Evolutionary conservation across 2,113 vertebrate species (phyloP), one percentile per base, ranked within the genome.

Genomic region (Syngnathoides biaculeatus): DNA sequence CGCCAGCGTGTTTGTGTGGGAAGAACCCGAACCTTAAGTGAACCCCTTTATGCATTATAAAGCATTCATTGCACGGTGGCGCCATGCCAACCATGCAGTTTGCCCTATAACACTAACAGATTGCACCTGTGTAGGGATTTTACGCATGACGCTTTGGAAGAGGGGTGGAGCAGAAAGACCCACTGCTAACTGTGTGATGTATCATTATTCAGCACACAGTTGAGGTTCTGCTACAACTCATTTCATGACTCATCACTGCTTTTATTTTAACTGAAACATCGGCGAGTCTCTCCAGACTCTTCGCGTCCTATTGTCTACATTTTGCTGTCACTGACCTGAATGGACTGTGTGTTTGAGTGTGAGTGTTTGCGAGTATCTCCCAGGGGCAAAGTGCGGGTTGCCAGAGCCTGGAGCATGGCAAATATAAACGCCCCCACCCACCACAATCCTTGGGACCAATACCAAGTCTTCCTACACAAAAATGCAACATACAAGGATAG

Each of bases 61-160:
- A 71, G 68, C 78, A 74, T 30, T 39, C 72, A 58, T 73, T 50
- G 59, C 69, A 48, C 52, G 9, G 39, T 77, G 86, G 84, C 76
- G 42, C 27, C 6, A 2, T 60, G 79, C 81, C 88, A 84, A 66
- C 64, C 20, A 59, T 71, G 60, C 74, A 76, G 74, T 80, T 77
- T 65, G 68, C 79, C 77, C 80, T 42, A 55, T 79, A 79, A 71
- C 38, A 62, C 20, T 78, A 74, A 86, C 64, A 72, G 70, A 80
- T 68, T 81, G 79, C 59, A 61, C 72, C 68, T 68, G 72, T 71
- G 72, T 64, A 48, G 61, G 68, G 74, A 83, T 73, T 84, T 75
- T 57, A 58, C 72, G 69, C 53, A 58, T 75, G 77, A 72, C 56
- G 70, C 64, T 83, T 68, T 84, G 72, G 77, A 69, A 75, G 74